Evolutionary conservation across 2,888 invertebrate species (phyloP), one percentile per base, ranked within the genome.

Genomic region (Vannuccia rotundouncinata): DNA sequence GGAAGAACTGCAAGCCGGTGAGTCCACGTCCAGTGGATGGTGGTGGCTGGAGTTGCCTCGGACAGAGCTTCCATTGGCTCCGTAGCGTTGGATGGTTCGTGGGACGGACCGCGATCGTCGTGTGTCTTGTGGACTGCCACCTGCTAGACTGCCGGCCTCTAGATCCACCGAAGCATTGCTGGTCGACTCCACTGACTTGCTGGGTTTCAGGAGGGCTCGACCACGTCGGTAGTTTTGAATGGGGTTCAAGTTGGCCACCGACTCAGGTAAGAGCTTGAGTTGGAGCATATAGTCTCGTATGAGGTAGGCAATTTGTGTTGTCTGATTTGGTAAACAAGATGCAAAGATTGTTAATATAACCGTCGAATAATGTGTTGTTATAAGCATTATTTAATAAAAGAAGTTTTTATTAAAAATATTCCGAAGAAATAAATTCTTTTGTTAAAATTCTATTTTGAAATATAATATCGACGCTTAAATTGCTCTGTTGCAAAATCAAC

Each of bases 241-340:
- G 45, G 45, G 45, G 17, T 45, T 45, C 45, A 45, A 13, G 17
- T 5, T 45, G 5, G 45, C 45, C 45, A 45, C 45, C 5, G 45
- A 45, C 45, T 45, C 75, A 1, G 75, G 75, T n/a, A 75, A 27
- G 22, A 75, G 75, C 5, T 13, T 29, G 25, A 75, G 28, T 27
- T 75, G 75, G 22, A 75, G 29, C 75, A 75, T 75, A 27, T 75
- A 75, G 75, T 75, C 75, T 27, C 75, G 75, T 29, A 75, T 75
- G 1, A 75, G 28, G 75, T 75, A 75, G 17, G 75, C 75, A 28
- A 75, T 75, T 31, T 75, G 75, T 1, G 75, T 75, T 29, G 75
- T 31, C 75, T 75, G 75, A 22, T 27, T 75, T 45, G 45, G 45
- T 45, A 5, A 45, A 45, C 5, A 13, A 45, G 45, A 45, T 13